These are phyloP conservation scores for Sarcophaga rosellei DNA, from an alignment of 2,888 invertebrate species.

Conservation along the genomic window DNA sequence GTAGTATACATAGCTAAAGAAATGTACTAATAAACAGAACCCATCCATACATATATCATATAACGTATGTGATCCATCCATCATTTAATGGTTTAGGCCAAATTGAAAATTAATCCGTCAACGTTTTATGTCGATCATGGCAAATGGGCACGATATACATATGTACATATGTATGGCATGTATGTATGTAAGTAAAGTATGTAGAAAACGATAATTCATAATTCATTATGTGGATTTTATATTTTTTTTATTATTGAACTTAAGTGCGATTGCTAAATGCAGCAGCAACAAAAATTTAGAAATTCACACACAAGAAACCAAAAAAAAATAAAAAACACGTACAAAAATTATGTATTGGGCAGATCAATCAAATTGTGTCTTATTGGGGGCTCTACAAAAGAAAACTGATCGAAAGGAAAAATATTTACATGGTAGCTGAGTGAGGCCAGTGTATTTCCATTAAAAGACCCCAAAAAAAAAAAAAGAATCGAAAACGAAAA, in stretches of 20 bases:
- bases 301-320: conserved; percentile 14
- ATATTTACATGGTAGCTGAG: neutral
- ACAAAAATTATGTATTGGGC: neutral
- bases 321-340: conserved; percentile 17
- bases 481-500: too few species aligned
- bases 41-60: conserved; percentile 32
- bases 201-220: conserved; percentile 48
- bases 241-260: conserved; percentile 11
- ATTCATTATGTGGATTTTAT: neutral
- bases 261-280: conserved; percentile 56
- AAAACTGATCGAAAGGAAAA: conserved; percentile 29
- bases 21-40: conserved; percentile 31
- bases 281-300: conserved; percentile 32
- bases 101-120: conserved; percentile 79
- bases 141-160: conserved; percentile 16
- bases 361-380: conserved; percentile 65
- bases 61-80: conserved; percentile 73
- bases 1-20: neutral
- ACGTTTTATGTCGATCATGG: conserved; percentile 69
- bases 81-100: conserved; percentile 77
- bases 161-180: neutral
- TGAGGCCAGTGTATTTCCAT: conserved; percentile 11
- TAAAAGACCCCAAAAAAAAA: too few species aligned
- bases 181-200: neutral
- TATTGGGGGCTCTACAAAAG: conserved; percentile 49